Percentiles rank a stretch among this genome's conserved stretches.
Evolutionary conservation across 1,140 invertebrate genomes (phyloP).

Genomic region (Hirudo medicinalis): DNA sequence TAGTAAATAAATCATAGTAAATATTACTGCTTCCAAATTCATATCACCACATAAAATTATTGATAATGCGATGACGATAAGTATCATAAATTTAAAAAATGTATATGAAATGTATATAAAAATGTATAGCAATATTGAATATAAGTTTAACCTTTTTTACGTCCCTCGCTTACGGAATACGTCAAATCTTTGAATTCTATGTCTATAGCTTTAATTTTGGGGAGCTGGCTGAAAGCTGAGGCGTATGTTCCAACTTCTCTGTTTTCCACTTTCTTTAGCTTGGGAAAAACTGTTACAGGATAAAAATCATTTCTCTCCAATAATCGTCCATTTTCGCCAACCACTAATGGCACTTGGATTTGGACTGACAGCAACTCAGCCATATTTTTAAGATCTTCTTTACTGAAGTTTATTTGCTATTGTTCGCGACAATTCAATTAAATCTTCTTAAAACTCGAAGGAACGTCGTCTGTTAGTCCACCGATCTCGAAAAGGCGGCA

Average conservation of each 20-base stretch:
- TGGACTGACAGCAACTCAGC: conserved; percentile 34
- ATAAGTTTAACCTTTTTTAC: conserved; percentile 50
- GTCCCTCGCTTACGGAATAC: conserved; percentile 68
- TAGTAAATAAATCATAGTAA: too few species aligned
- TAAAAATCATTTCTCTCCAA: conserved; percentile 19
- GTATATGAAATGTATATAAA: too few species aligned
- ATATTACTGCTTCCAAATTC: too few species aligned
- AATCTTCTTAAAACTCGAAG: not conserved
- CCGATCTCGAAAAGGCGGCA: too few species aligned
- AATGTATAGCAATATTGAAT: not conserved
- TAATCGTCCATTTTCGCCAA: conserved; percentile 23
- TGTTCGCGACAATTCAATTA: not conserved
- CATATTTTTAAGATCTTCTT: conserved; percentile 23
- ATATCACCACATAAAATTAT: too few species aligned
- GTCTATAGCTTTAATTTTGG: conserved; percentile 67
- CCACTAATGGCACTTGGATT: conserved; percentile 32
- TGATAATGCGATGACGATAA: too few species aligned
- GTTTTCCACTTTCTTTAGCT: conserved; percentile 24
- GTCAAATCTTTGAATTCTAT: conserved; percentile 70
- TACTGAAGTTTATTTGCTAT: not conserved
- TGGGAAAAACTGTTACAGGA: conserved; percentile 18
- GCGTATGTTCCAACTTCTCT: conserved; percentile 8
- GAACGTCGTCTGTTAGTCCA: too few species aligned
- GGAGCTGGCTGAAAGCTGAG: conserved; percentile 55
- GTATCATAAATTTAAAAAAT: too few species aligned